These are phyloP conservation scores for Microctenopoma lineatum DNA, from an alignment of 2,797 vertebrate genomes.

Conservation along the genomic window DNA sequence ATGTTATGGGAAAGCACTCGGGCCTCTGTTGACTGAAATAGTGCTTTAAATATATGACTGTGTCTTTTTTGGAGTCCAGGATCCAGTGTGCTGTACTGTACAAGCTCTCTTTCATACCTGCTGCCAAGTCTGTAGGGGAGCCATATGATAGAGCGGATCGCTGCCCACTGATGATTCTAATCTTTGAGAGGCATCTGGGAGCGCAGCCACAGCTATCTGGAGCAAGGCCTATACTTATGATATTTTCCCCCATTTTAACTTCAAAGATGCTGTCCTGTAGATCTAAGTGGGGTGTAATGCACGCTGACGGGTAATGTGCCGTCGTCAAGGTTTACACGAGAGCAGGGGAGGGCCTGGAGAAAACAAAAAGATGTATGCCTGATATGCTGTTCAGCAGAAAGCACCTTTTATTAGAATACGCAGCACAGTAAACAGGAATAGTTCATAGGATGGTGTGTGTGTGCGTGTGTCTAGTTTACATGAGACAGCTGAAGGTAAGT, in stretches of 20 bases:
- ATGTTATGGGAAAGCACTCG: slow-evolving; percentile 25
- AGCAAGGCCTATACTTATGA: slow-evolving; percentile 79
- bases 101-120: slow-evolving; percentile 36
- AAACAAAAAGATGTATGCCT: slow-evolving; percentile 67
- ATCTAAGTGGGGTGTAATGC: slow-evolving; percentile 78
- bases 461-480: slow-evolving; percentile 22
- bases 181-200: slow-evolving; percentile 79
- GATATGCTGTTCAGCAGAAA: slow-evolving; percentile 46
- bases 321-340: slow-evolving; percentile 73
- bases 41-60: slow-evolving; percentile 46
- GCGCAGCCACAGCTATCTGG: slow-evolving; percentile 75
- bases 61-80: slow-evolving; percentile 27
- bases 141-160: slow-evolving; percentile 74
- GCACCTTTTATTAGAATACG: slow-evolving; percentile 50
- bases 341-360: slow-evolving; percentile 37
- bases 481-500: slow-evolving; percentile 33
- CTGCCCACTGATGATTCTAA: slow-evolving; percentile 78
- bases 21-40: slow-evolving; percentile 29
- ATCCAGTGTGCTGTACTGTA: slow-evolving; percentile 35
- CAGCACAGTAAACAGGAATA: slow-evolving; percentile 31
- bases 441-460: slow-evolving; percentile 18
- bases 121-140: slow-evolving; percentile 70
- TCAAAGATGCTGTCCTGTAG: slow-evolving; percentile 77
- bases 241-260: slow-evolving; percentile 82
- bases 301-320: slow-evolving; percentile 75